These are phyloP conservation scores for Stomatorhinus walkeri DNA, from an alignment of 2,797 vertebrate genomes.

Conservation along the genomic window DNA sequence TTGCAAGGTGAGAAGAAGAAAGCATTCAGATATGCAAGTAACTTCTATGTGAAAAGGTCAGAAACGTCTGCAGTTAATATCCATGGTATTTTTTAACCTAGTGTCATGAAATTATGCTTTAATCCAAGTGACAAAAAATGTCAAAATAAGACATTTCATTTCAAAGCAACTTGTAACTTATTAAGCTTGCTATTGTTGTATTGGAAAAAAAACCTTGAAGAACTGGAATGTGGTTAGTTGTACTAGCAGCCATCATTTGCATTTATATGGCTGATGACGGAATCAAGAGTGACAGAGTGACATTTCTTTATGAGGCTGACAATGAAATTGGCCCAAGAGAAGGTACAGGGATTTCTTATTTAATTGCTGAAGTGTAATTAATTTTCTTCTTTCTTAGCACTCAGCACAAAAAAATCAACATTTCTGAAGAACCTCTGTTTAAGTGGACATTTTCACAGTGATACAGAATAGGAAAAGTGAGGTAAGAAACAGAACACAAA, in stretches of 20 bases:
- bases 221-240: background rate
- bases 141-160: background rate
- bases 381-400: slow-evolving; percentile 23
- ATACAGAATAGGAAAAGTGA: too few relatives aligned
- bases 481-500: background rate
- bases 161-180: background rate
- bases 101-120: background rate
- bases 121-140: background rate
- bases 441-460: background rate
- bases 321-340: slow-evolving; percentile 42
- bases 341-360: slow-evolving; percentile 39
- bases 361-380: slow-evolving; percentile 49
- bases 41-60: background rate
- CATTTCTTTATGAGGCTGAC: slow-evolving; percentile 38
- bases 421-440: background rate
- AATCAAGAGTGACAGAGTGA: slow-evolving; percentile 55
- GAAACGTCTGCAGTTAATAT: background rate
- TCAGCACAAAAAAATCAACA: background rate
- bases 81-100: background rate
- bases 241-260: background rate
- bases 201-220: background rate
- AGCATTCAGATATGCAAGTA: background rate
- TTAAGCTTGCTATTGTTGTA: background rate
- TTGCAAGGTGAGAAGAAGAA: background rate
- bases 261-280: slow-evolving; percentile 49